phyloP scores from a whole-genome alignment of 2,888 invertebrate species.

The Cyrtodaria siliqua region DNA sequence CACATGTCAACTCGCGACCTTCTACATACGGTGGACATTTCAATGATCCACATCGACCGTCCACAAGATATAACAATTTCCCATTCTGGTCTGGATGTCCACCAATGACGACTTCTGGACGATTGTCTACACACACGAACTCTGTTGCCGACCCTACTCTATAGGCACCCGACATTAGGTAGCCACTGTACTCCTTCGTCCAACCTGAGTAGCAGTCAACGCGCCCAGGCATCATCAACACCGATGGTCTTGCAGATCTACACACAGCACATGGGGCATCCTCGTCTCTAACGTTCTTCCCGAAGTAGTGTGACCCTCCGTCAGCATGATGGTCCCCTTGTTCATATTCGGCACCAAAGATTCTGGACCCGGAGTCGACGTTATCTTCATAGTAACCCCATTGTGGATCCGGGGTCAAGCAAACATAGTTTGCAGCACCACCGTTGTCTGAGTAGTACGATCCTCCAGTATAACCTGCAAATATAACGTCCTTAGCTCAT shows the following conservation, averaged over 20 bases:
- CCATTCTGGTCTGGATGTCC: neutral
- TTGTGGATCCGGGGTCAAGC: constrained; percentile 20
- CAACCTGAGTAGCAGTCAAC: constrained; percentile 25
- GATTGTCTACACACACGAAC: constrained; percentile 22
- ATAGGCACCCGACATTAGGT: constrained; percentile 21
- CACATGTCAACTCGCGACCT: constrained; percentile 20
- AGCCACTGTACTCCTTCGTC: constrained; percentile 32
- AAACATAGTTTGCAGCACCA: constrained; percentile 14
- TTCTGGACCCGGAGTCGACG: neutral
- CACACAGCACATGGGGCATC: constrained; percentile 30
- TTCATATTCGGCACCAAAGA: constrained; percentile 29
- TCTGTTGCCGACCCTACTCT: neutral
- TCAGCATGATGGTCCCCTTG: neutral
- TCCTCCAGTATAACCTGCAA: constrained; percentile 25
- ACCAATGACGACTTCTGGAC: neutral
- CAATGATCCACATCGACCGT: constrained; percentile 21
- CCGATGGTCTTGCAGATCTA: constrained; percentile 2
- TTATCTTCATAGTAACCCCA: constrained; percentile 3
- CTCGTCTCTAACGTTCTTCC: constrained; percentile 7
- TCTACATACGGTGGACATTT: constrained; percentile 17
- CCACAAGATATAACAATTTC: constrained; percentile 19
- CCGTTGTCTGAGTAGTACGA: constrained; percentile 7
- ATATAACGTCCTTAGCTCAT: too few species aligned
- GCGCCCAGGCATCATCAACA: constrained; percentile 19
- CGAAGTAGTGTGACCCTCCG: constrained; percentile 10